Percentiles rank a stretch among this genome's conserved stretches.
These are phyloP conservation scores for Dermolepida albohirtum DNA, from an alignment of 2,888 invertebrate genomes.

Conservation along the genomic window DNA sequence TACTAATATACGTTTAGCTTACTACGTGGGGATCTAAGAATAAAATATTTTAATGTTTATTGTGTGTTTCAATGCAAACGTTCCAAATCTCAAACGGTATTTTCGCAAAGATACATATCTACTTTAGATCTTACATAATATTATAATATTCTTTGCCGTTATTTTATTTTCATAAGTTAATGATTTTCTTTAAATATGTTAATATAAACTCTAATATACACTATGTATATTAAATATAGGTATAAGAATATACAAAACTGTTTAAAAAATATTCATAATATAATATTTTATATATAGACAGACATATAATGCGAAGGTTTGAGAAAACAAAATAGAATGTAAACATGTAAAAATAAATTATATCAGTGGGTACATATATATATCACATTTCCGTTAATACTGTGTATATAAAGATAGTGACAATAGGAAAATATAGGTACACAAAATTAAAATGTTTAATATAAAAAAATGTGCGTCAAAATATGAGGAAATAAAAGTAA, in stretches of 20 bases:
- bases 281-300: not conserved
- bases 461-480: slow-evolving; percentile 21
- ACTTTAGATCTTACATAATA: too few species aligned
- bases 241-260: not conserved
- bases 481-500: not conserved
- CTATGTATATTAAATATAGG: not conserved
- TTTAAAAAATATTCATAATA: slow-evolving; percentile 6
- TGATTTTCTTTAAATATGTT: not conserved
- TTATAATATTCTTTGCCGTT: too few species aligned
- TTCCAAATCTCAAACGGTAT: too few species aligned
- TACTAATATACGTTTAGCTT: too few species aligned
- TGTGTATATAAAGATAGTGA: slow-evolving; percentile 36
- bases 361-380: slow-evolving; percentile 17
- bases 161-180: too few species aligned
- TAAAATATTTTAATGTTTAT: too few species aligned
- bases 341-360: slow-evolving; percentile 35
- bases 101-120: too few species aligned
- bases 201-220: not conserved
- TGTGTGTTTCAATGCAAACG: too few species aligned
- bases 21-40: too few species aligned
- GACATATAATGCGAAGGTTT: not conserved
- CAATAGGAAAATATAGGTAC: slow-evolving; percentile 1
- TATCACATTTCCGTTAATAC: slow-evolving; percentile 44
- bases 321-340: slow-evolving; percentile 10
- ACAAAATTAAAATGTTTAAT: not conserved